Conservation (phyloP, 2,797 vertebrate species). For the Anisognathus igniventris region DNA sequence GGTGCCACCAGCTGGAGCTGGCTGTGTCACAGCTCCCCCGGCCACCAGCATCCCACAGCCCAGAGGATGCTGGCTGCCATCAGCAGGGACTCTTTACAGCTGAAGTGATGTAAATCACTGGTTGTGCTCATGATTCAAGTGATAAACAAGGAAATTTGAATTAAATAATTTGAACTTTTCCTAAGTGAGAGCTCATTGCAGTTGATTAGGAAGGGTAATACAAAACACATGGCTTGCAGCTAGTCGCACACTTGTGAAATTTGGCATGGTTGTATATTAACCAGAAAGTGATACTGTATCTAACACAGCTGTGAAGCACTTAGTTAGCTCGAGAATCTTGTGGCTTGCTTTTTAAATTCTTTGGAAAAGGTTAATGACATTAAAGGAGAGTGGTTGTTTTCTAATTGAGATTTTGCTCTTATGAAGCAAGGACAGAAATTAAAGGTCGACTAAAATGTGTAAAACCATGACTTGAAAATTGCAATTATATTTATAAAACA, state of each 20-base stretch:
- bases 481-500: not conserved
- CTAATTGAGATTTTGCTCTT: not conserved
- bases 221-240: not conserved
- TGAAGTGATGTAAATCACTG: slow-evolving; percentile 15
- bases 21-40: fast-evolving
- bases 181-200: not conserved
- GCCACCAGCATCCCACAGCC: not conserved
- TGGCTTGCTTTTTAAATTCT: not conserved
- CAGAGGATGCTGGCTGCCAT: not conserved
- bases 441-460: not conserved
- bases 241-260: not conserved
- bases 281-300: not conserved
- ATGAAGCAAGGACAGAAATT: not conserved
- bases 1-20: not conserved
- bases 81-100: not conserved
- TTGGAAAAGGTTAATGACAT: not conserved
- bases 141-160: slow-evolving; percentile 17
- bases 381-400: not conserved
- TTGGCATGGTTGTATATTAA: not conserved
- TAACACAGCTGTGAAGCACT: not conserved
- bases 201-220: not conserved
- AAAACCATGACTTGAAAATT: not conserved
- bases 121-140: not conserved
- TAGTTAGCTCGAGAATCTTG: not conserved
- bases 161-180: slow-evolving; percentile 35